Percentiles rank a stretch among this genome's conserved stretches.
Conservation (phyloP, 2,888 invertebrate species). For the Pollenia labialis region DNA sequence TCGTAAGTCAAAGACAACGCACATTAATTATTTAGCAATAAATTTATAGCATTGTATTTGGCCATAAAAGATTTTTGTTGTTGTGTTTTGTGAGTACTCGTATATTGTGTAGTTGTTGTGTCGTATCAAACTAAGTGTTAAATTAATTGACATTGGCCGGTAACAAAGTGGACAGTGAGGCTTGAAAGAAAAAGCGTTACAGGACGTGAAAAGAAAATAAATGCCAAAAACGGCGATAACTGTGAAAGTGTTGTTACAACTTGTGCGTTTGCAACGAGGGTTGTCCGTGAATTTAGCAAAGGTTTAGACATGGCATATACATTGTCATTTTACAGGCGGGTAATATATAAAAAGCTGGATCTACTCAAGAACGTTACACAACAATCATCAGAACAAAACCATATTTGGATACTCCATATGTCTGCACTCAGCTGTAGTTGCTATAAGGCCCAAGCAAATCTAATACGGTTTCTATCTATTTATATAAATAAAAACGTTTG, state of each 20-base stretch:
- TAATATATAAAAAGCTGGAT: too few species aligned
- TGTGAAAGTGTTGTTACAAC: constrained; percentile 46
- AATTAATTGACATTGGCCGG: constrained; percentile 45
- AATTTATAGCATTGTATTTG: constrained; percentile 67
- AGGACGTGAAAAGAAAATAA: constrained; percentile 11
- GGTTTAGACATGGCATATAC: too few species aligned
- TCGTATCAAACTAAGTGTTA: constrained; percentile 39
- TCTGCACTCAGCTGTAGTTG: too few species aligned
- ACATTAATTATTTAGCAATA: constrained; percentile 76
- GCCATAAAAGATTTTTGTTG: constrained; percentile 43
- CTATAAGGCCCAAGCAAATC: too few species aligned
- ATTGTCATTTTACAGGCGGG: too few species aligned
- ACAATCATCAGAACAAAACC: too few species aligned
- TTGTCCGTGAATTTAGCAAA: neutral
- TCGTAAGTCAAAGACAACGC: constrained; percentile 65
- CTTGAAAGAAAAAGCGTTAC: constrained; percentile 15
- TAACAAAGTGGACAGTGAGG: constrained; percentile 36
- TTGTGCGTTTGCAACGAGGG: constrained; percentile 43
- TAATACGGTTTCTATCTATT: too few species aligned
- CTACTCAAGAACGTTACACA: too few species aligned
- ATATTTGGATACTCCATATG: too few species aligned
- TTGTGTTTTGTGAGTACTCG: constrained; percentile 46
- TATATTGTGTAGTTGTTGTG: constrained; percentile 2
- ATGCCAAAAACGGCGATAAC: neutral
- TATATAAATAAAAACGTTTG: too few species aligned